Evolutionary conservation across 2,888 invertebrate species (phyloP).

Genomic region (Drosophila buzzatii): DNA sequence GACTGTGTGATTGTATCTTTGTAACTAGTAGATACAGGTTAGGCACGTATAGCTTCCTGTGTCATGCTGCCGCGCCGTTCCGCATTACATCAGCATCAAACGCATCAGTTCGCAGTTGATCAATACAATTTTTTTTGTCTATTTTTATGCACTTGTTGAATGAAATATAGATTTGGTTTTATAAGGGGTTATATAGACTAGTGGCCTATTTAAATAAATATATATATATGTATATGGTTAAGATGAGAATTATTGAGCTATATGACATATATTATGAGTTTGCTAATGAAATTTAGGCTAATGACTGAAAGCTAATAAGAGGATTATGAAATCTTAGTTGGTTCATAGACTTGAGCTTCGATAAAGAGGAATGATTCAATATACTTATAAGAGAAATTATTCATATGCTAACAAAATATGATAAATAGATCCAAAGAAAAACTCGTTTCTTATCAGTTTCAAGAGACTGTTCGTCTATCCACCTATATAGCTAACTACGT

Average conservation of each 20-base stretch:
- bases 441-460: neutral
- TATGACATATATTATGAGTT: neutral
- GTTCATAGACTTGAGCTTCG: neutral
- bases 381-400: neutral
- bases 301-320: neutral
- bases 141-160: neutral
- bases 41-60: constrained; percentile 33
- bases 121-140: neutral
- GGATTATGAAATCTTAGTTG: neutral
- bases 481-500: neutral
- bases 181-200: neutral
- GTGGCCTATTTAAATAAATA: neutral
- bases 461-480: neutral
- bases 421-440: neutral
- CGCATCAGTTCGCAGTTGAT: constrained; percentile 32
- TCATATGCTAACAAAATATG: neutral
- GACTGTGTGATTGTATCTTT: constrained; percentile 8
- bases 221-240: neutral
- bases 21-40: constrained; percentile 29
- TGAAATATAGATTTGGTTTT: neutral
- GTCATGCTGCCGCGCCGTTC: constrained; percentile 13
- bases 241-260: neutral
- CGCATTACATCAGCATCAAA: constrained; percentile 41
- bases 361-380: neutral
- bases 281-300: neutral